Conservation (phyloP, 2,113 vertebrate species). For the Mandrillus leucophaeus region DNA sequence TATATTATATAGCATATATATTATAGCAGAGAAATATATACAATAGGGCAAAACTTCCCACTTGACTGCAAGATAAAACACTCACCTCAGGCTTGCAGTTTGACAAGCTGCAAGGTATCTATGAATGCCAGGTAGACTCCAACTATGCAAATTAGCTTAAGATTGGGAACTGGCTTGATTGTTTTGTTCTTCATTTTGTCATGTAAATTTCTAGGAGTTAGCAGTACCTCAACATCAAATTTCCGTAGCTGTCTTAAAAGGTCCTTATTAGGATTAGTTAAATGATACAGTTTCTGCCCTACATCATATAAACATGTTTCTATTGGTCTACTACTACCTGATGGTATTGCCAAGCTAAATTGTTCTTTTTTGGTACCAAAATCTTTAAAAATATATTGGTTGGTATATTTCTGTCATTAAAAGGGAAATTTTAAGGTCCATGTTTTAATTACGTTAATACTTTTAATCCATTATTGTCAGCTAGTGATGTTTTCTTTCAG, state of each 20-base stretch:
- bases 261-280: background rate
- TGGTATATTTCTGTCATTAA: background rate
- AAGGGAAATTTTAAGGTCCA: background rate
- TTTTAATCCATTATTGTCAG: background rate
- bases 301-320: background rate
- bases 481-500: background rate
- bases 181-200: background rate
- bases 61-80: background rate
- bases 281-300: background rate
- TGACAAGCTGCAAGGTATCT: background rate
- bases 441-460: background rate
- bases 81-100: background rate
- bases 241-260: background rate
- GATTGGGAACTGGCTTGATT: background rate
- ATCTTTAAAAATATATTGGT: background rate
- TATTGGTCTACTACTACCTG: background rate
- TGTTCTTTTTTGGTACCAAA: background rate
- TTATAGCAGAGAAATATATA: background rate
- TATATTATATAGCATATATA: background rate
- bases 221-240: background rate
- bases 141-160: background rate
- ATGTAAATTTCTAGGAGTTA: conserved; percentile 7
- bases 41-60: background rate
- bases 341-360: background rate
- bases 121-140: background rate